Percentiles rank a stretch among this genome's conserved stretches.
phyloP scores from a whole-genome alignment of 1,140 invertebrate species.

The Dreissena rostriformis region DNA sequence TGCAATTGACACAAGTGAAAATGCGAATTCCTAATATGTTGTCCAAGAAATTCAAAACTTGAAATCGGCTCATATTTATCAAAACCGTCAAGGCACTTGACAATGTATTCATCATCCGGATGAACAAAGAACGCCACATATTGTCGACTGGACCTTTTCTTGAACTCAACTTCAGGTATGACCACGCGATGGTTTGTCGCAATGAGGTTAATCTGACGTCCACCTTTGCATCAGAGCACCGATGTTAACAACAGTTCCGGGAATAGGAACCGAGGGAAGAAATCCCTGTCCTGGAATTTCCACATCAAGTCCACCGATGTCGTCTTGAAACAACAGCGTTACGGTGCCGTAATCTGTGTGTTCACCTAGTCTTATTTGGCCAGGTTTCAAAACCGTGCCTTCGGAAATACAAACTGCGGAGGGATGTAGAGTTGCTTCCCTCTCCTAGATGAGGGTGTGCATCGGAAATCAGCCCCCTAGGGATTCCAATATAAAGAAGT shows the following conservation, averaged over 20 bases:
- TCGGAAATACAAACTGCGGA: conserved; percentile 30
- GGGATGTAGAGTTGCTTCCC: conserved; percentile 1
- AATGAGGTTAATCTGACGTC: conserved; percentile 57
- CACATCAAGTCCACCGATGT: conserved; percentile 81
- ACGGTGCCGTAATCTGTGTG: conserved; percentile 90
- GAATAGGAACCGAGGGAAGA: conserved; percentile 53
- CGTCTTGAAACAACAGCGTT: conserved; percentile 87
- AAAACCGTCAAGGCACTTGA: conserved; percentile 83
- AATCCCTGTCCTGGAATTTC: conserved; percentile 19
- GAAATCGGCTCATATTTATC: conserved; percentile 66
- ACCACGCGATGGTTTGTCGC: conserved; percentile 86
- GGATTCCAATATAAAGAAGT: no score
- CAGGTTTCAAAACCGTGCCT: conserved; percentile 63
- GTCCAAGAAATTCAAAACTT: conserved; percentile 65
- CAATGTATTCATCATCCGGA: conserved; percentile 85
- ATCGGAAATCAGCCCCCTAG: conserved; percentile 14
- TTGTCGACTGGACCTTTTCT: conserved; percentile 85
- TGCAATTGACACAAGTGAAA: no score
- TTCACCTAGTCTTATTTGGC: conserved; percentile 86
- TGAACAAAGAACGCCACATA: conserved; percentile 90
- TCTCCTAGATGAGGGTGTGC: conserved; percentile 21
- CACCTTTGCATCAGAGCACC: conserved; percentile 59
- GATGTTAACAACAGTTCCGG: conserved; percentile 53
- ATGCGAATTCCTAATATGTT: neutral
- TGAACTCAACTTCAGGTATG: conserved; percentile 85